Conservation (phyloP, 2,113 vertebrate species). For the Centropristis striata region DNA sequence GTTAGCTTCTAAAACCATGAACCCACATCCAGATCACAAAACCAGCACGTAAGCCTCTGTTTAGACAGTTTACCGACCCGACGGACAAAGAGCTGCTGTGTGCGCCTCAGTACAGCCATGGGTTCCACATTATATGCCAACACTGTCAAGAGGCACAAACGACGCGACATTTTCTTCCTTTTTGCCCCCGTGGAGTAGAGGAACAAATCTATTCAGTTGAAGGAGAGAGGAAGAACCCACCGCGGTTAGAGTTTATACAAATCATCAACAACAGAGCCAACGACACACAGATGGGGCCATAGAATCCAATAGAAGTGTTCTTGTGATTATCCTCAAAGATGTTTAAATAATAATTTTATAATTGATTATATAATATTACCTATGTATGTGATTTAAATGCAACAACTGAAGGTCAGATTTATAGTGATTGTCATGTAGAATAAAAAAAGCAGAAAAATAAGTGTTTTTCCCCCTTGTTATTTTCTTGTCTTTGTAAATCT, state of each 20-base stretch:
- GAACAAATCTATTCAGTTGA: background rate
- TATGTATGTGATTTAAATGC: background rate
- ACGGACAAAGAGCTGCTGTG: constrained; percentile 23
- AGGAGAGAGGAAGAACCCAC: background rate
- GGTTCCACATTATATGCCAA: constrained; percentile 24
- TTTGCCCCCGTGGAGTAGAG: background rate
- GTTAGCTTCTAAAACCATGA: background rate
- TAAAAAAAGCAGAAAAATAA: background rate
- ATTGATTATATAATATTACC: no score
- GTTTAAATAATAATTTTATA: no score
- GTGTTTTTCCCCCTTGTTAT: background rate
- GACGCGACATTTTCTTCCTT: background rate
- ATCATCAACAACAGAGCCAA: no score
- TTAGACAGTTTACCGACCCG: background rate
- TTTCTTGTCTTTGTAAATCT: constrained; percentile 23
- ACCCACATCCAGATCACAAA: constrained; percentile 15
- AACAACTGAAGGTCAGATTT: background rate
- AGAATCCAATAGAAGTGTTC: no score
- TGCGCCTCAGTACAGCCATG: constrained; percentile 3
- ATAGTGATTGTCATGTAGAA: background rate
- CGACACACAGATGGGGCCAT: background rate
- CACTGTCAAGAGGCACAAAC: constrained; percentile 10
- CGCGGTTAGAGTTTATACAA: background rate
- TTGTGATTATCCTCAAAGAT: no score
- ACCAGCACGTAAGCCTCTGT: background rate